Base-by-base conservation (phyloP, 2,797 vertebrate species). In the Melopsittacus undulatus region DNA sequence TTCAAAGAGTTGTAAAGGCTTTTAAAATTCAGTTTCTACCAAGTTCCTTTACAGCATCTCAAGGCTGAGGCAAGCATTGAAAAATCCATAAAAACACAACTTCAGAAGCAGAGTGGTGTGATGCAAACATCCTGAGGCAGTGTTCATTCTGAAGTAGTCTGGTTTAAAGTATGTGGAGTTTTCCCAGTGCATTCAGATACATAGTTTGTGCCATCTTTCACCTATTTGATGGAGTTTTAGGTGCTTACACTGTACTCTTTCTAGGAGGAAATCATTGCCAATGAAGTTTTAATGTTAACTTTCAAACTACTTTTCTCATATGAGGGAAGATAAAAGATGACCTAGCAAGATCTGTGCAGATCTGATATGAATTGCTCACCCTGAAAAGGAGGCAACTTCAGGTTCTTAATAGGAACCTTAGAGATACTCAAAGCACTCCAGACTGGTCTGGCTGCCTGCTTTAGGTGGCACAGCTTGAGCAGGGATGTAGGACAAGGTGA, bases 121-220 rank as follows among this genome's bases (percentile, higher is more conserved):
- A 89, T 96, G 56, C 78, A 95, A 96, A 94, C 90, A 96, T 96
- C 94, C 91, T 0, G 23, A 96, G 90, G 94, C 93, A 86, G 30
- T 70, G 46, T 57, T 95, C 79, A 42, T 57, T 96, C 86, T 94
- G 84, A 94, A 95, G 42, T 1, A 77, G n/a, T 21, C 64, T 77
- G 1, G 0, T 72, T 89, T 78, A 52, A 94, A 85, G 70, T 48
- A 67, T 43, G 38, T 51, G 57, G n/a, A 91, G 49, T 87, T 94
- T 87, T 83, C 27, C 80, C 52, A 69, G 62, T 40, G 62, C 36
- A 38, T 83, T 84, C 52, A 69, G 42, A 75, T 38, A 13, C 0
- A 15, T 13, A 42, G 63, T 49, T 89, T 93, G 21, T 68, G 67
- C 46, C 26, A 12, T 45, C 56, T 89, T 83, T 84, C 29, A 36